Conservation (phyloP, 2,888 invertebrate species). For the Lithophane semibrunnea region DNA sequence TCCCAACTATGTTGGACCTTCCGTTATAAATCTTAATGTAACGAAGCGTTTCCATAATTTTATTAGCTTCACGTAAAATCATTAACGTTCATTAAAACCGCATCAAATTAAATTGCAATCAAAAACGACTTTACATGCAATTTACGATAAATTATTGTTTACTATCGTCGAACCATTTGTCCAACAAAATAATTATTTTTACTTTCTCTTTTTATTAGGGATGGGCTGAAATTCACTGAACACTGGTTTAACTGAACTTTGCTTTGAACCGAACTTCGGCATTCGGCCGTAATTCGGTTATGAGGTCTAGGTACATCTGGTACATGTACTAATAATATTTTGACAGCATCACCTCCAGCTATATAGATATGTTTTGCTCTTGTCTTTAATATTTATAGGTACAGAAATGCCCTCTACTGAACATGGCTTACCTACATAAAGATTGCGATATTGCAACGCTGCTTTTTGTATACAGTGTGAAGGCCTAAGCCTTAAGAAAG, state of each 20-base stretch:
- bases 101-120: slow-evolving; percentile 49
- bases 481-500: not conserved
- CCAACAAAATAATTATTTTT: not conserved
- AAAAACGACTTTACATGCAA: slow-evolving; percentile 10
- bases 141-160: slow-evolving; percentile 28
- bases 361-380: not conserved
- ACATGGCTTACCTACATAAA: not conserved
- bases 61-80: slow-evolving; percentile 2
- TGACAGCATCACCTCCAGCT: not conserved
- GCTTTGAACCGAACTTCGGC: too few species aligned
- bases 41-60: slow-evolving; percentile 12
- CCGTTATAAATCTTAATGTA: slow-evolving; percentile 25
- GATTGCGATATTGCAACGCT: not conserved
- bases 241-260: too few species aligned
- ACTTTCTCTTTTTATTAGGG: too few species aligned
- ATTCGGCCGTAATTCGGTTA: too few species aligned
- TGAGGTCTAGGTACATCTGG: too few species aligned
- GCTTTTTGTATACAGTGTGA: not conserved
- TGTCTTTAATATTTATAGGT: not conserved
- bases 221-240: too few species aligned
- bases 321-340: not conserved
- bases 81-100: slow-evolving; percentile 35
- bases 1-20: not conserved
- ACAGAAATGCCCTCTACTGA: not conserved
- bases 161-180: not conserved